phyloP scores from a whole-genome alignment of 2,113 vertebrate genomes.

The mouse (Mus musculus) region DNA sequence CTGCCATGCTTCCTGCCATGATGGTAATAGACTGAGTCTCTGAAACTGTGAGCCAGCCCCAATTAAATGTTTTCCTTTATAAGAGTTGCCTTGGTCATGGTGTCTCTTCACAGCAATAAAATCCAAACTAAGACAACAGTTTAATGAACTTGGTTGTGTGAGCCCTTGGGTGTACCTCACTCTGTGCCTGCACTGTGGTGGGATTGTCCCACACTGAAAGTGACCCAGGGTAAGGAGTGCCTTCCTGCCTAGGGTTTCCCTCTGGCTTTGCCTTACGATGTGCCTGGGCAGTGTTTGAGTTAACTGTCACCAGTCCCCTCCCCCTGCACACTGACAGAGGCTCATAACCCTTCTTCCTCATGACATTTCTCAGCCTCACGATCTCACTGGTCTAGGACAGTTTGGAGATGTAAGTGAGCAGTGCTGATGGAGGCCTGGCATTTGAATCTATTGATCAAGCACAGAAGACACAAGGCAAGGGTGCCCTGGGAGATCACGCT shows the following conservation, averaged over 20 bases:
- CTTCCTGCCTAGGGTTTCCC: not conserved
- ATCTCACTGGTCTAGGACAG: constrained; percentile 82
- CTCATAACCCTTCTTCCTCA: constrained; percentile 81
- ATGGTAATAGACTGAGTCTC: too few species aligned
- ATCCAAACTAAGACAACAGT: too few species aligned
- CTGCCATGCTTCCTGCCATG: too few species aligned
- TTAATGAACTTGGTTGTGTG: not conserved
- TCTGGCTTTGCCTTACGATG: not conserved
- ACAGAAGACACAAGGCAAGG: constrained; percentile 86
- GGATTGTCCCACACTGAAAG: not conserved
- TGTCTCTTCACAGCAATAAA: too few species aligned
- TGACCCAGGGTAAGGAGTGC: not conserved
- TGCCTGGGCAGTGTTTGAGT: not conserved
- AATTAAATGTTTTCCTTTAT: too few species aligned
- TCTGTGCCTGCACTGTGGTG: not conserved
- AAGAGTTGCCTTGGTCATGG: too few species aligned
- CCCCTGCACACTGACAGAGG: constrained; percentile 78
- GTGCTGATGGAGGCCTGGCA: constrained; percentile 88
- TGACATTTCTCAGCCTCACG: constrained; percentile 85
- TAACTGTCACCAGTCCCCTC: constrained; percentile 44
- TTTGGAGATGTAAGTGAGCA: constrained; percentile 78
- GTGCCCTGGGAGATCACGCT: constrained; percentile 87
- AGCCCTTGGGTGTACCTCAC: not conserved
- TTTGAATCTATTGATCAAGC: constrained; percentile 92
- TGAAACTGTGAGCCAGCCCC: too few species aligned